Evolutionary conservation across 2,113 vertebrate species (phyloP).

Genomic region (Hydrolagus affinis): DNA sequence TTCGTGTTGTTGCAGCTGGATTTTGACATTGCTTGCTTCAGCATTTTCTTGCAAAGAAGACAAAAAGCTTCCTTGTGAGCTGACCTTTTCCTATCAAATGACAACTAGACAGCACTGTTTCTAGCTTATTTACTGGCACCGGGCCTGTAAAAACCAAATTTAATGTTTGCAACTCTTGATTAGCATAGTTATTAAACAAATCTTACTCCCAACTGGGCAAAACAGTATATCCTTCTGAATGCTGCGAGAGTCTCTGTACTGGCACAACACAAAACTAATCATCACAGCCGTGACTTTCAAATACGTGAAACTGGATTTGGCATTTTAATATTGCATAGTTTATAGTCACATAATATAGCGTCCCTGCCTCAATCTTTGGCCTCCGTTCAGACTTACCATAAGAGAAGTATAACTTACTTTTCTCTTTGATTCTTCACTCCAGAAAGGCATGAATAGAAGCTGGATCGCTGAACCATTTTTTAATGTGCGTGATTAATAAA

Average conservation of each 20-base stretch:
- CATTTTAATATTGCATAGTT: constrained; percentile 31
- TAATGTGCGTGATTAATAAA: constrained; percentile 11
- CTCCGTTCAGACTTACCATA: constrained; percentile 6
- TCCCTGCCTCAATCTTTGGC: constrained; percentile 3
- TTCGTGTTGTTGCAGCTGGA: constrained; percentile 69
- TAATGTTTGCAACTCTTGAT: constrained; percentile 54
- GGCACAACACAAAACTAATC: constrained; percentile 26
- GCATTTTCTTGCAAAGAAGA: constrained; percentile 54
- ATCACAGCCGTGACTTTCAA: constrained; percentile 22
- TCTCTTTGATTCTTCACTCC: not conserved
- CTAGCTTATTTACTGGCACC: constrained; percentile 66
- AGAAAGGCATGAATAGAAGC: not conserved
- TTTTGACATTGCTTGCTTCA: constrained; percentile 63
- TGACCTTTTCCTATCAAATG: constrained; percentile 69
- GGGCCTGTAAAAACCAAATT: constrained; percentile 63
- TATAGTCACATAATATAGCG: constrained; percentile 18
- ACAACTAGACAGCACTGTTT: constrained; percentile 60
- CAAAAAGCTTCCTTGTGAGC: constrained; percentile 66
- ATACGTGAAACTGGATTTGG: not conserved
- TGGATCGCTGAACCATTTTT: not conserved
- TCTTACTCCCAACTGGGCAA: constrained; percentile 18
- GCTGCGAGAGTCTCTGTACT: not conserved
- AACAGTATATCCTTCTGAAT: not conserved
- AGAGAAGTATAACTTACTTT: not conserved
- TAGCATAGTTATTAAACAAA: constrained; percentile 24